Conservation (phyloP, 2,113 vertebrate genomes). For the Climacteris rufus region DNA sequence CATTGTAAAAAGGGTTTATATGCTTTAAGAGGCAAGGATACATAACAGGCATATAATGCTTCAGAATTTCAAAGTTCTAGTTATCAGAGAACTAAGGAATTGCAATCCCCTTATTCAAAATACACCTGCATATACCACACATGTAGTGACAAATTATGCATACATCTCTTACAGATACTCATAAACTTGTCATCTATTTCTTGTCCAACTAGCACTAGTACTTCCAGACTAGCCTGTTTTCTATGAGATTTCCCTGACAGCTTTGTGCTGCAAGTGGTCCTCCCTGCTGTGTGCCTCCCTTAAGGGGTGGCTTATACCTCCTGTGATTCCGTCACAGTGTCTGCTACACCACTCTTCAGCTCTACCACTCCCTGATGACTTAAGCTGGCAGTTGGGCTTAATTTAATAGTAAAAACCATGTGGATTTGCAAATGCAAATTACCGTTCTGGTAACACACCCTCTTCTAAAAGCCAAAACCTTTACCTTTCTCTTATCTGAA, state of each 20-base stretch:
- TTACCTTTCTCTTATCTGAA: neutral
- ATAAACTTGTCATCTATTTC: neutral
- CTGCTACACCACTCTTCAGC: neutral
- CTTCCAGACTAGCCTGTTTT: neutral
- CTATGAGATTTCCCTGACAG: neutral
- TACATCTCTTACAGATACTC: neutral
- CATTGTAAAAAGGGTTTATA: neutral
- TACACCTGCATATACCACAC: neutral
- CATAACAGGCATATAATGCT: neutral
- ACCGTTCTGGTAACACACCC: neutral
- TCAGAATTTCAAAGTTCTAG: neutral
- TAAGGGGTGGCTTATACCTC: neutral
- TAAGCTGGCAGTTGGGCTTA: neutral
- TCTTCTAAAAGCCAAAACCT: neutral
- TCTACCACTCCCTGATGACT: neutral
- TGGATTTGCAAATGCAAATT: neutral
- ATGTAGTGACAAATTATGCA: neutral
- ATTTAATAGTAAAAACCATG: neutral
- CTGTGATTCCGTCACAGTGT: neutral
- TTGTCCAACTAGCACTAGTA: neutral
- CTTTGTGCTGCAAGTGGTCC: neutral
- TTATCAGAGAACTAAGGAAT: neutral
- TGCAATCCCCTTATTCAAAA: neutral
- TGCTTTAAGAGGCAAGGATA: neutral
- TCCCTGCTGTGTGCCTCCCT: neutral